A percentile compares a stretch with the other conserved stretches of the same genome.
These are phyloP conservation scores for Linyphia triangularis DNA, from an alignment of 2,888 invertebrate species.

Conservation along the genomic window DNA sequence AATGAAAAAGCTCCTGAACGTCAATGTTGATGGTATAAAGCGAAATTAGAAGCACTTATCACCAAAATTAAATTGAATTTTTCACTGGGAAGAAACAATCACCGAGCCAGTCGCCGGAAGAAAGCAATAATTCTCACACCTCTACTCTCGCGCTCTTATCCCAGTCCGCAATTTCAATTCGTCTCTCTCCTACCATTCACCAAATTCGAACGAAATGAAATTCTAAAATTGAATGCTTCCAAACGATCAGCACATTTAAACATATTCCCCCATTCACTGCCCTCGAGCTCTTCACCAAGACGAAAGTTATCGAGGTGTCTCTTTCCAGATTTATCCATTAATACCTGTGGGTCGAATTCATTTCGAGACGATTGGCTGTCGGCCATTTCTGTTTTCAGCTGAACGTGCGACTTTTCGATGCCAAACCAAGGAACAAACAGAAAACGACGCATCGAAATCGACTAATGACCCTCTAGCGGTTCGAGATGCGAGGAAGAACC, in stretches of 20 bases:
- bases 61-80: no score
- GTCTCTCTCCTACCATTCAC: no score
- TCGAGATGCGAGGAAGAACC: conserved; percentile 27
- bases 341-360: not conserved
- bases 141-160: no score
- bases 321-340: not conserved
- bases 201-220: not conserved
- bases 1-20: no score
- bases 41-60: no score
- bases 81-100: no score
- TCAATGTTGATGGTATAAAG: no score
- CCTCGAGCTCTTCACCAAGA: not conserved
- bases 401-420: conserved; percentile 13
- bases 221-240: not conserved
- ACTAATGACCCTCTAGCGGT: conserved; percentile 61
- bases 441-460: conserved; percentile 40
- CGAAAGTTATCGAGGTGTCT: not conserved
- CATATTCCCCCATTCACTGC: not conserved
- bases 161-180: no score
- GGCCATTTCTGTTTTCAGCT: conserved; percentile 1
- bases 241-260: not conserved
- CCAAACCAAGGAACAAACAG: conserved; percentile 41
- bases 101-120: no score
- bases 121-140: no score
- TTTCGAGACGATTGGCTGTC: not conserved